Percentiles rank a stretch among this genome's conserved stretches.
Conservation (phyloP, 2,113 vertebrate genomes). For the Psilopogon haemacephalus region DNA sequence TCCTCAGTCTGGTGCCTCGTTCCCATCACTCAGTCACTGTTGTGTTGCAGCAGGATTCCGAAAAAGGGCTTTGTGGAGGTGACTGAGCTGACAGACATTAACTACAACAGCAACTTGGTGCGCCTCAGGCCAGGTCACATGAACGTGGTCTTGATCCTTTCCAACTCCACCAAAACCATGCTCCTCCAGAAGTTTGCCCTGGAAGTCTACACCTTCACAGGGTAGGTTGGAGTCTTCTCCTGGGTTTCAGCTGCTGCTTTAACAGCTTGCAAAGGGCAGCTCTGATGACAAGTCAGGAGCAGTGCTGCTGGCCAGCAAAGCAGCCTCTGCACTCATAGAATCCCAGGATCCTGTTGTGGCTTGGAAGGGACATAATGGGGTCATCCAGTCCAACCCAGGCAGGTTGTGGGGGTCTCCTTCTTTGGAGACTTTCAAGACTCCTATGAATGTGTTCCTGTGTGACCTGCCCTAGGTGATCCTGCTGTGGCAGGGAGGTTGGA, state of each 20-base stretch:
- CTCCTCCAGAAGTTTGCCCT: conserved; percentile 96
- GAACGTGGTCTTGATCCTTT: conserved; percentile 96
- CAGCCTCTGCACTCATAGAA: fast-evolving
- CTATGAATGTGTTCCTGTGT: too few relatives aligned
- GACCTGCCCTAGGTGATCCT: too few relatives aligned
- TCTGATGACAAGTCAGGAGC: neutral
- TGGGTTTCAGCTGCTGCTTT: fast-evolving
- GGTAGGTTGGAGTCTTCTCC: conserved; percentile 71
- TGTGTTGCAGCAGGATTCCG: conserved; percentile 78
- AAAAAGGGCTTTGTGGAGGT: conserved; percentile 96
- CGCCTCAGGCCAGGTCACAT: conserved; percentile 93
- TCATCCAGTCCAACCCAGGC: neutral
- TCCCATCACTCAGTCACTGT: neutral
- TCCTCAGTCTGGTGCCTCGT: neutral
- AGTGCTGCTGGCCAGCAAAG: fast-evolving
- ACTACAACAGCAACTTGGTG: conserved; percentile 93
- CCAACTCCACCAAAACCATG: conserved; percentile 86
- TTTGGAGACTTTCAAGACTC: too few relatives aligned
- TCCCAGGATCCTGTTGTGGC: neutral
- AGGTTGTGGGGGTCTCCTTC: too few relatives aligned
- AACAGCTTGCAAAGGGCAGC: too few relatives aligned
- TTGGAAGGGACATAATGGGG: neutral
- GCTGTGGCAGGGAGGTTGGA: too few relatives aligned
- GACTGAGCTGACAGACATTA: conserved; percentile 93
- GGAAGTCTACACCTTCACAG: conserved; percentile 94